Evolutionary conservation across 2,113 vertebrate species (phyloP).

Genomic region (Stomatorhinus ivindoensis): DNA sequence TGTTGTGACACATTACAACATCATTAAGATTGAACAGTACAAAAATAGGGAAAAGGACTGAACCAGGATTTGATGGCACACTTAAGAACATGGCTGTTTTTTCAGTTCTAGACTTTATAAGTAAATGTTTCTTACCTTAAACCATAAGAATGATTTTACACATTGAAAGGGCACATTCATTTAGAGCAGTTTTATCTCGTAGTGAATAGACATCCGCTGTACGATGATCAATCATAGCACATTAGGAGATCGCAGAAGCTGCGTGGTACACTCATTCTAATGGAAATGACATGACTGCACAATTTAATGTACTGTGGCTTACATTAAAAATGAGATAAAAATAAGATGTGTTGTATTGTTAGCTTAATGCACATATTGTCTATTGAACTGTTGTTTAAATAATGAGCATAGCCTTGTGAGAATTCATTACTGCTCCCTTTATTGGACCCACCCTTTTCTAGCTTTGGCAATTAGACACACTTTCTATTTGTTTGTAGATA

Average conservation of each 20-base stretch:
- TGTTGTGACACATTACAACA: too few relatives aligned
- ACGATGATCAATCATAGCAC: background rate
- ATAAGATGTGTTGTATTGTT: background rate
- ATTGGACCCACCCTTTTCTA: background rate
- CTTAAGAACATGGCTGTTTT: background rate
- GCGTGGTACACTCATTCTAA: background rate
- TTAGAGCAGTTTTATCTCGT: background rate
- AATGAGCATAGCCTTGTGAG: background rate
- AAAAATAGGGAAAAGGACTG: too few relatives aligned
- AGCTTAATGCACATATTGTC: background rate
- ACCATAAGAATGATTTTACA: background rate
- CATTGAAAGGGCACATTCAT: background rate
- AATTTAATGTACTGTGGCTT: background rate
- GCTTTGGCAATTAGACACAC: background rate
- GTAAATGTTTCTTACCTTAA: background rate
- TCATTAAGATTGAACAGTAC: too few relatives aligned
- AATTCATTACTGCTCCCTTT: background rate
- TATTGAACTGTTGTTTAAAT: constrained; percentile 1
- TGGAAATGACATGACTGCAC: background rate
- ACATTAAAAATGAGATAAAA: background rate
- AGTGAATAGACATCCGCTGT: background rate
- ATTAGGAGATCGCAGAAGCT: background rate
- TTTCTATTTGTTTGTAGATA: too few relatives aligned
- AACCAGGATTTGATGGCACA: background rate
- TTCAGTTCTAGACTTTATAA: background rate